Evolutionary conservation across 1,140 invertebrate genomes (phyloP).

Genomic region (Drosophila auraria): DNA sequence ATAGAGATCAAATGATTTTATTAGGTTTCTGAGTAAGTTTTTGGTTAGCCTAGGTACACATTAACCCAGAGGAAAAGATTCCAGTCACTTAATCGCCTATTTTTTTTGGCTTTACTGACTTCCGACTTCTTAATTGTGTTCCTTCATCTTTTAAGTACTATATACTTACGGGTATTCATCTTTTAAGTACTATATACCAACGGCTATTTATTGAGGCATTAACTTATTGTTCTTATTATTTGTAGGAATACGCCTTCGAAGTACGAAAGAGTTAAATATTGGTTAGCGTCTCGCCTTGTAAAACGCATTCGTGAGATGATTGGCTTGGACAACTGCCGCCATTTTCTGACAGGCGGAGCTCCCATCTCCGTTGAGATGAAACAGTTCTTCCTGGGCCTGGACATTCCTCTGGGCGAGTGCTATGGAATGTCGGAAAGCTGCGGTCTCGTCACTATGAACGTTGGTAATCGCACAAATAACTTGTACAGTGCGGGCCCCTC

Average conservation of each 20-base stretch:
- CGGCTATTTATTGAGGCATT: no score
- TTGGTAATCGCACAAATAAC: constrained; percentile 85
- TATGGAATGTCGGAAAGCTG: constrained; percentile 95
- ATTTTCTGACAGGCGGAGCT: constrained; percentile 92
- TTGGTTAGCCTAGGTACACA: no score
- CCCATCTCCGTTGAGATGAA: constrained; percentile 93
- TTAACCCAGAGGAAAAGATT: no score
- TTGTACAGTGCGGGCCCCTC: constrained; percentile 89
- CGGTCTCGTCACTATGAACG: constrained; percentile 89
- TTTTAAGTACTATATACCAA: no score
- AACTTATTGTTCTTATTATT: neutral
- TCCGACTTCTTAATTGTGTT: no score
- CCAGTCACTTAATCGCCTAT: no score
- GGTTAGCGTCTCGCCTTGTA: constrained; percentile 81
- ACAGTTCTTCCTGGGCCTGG: constrained; percentile 93
- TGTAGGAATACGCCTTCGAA: constrained; percentile 38
- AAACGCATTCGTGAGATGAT: constrained; percentile 90
- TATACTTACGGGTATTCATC: no score
- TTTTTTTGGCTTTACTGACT: no score
- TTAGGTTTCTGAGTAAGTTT: no score
- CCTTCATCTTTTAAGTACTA: no score
- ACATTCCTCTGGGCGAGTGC: constrained; percentile 92
- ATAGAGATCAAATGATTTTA: no score
- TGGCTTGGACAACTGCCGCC: constrained; percentile 90
- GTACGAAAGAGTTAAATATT: constrained; percentile 59